These are phyloP conservation scores for Ptychadena robeensis DNA, from an alignment of 2,797 vertebrate species.

Conservation along the genomic window DNA sequence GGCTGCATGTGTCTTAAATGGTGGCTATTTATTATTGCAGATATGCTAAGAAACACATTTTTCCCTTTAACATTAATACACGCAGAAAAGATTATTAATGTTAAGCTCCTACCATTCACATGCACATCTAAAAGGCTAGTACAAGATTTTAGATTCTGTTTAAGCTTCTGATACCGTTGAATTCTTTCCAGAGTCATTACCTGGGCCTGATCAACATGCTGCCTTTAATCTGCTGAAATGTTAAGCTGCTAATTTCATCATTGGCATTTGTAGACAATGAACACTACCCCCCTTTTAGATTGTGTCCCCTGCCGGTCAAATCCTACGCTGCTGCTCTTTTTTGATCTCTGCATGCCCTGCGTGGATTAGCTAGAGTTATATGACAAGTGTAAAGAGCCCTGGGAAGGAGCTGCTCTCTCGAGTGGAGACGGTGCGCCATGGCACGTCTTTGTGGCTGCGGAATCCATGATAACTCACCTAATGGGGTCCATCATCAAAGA, in stretches of 20 bases:
- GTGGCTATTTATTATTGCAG: too few species aligned
- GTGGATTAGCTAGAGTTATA: conserved; percentile 14
- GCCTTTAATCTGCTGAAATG: conserved; percentile 69
- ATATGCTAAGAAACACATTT: background rate
- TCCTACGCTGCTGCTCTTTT: conserved; percentile 12
- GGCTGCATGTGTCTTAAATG: too few species aligned
- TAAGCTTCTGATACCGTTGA: conserved; percentile 63
- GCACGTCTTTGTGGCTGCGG: background rate
- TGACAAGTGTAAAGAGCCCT: conserved; percentile 1
- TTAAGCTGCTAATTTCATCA: conserved; percentile 55
- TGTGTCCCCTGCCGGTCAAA: background rate
- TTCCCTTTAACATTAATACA: background rate
- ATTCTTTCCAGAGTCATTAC: conserved; percentile 64
- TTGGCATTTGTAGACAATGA: background rate
- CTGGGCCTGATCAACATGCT: conserved; percentile 65
- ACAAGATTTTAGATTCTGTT: background rate
- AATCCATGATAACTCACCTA: background rate
- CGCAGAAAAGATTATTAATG: background rate
- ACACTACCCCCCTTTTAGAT: background rate
- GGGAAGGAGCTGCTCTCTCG: background rate
- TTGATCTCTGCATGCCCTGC: conserved; percentile 33
- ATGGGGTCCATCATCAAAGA: background rate
- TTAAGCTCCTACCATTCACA: background rate
- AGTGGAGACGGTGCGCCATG: background rate
- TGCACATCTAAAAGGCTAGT: background rate